phyloP scores from a whole-genome alignment of 2,113 vertebrate species.

The Willisornis vidua region DNA sequence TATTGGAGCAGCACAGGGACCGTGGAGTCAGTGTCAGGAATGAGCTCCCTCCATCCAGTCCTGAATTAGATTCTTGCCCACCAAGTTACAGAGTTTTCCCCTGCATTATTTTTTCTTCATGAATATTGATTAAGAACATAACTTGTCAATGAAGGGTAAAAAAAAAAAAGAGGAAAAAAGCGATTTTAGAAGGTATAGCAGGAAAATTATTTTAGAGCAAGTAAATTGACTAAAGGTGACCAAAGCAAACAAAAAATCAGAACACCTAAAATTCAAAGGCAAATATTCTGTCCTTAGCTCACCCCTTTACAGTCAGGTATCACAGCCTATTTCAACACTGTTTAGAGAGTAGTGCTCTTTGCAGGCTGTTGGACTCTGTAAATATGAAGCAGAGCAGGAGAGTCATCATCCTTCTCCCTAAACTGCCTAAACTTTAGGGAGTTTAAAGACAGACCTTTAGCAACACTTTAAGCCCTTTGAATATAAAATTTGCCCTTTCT shows the following conservation, averaged over 20 bases:
- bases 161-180: neutral
- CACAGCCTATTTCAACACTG: constrained; percentile 10
- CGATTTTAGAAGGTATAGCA: neutral
- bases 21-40: neutral
- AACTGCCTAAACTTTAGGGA: constrained; percentile 44
- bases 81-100: neutral
- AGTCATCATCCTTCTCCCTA: neutral
- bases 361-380: neutral
- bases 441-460: constrained; percentile 44
- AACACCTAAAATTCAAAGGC: neutral
- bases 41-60: neutral
- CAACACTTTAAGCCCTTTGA: neutral
- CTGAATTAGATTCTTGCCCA: neutral
- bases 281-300: constrained; percentile 34
- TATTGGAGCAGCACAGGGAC: neutral
- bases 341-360: constrained; percentile 11
- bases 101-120: neutral
- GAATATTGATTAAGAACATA: neutral
- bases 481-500: constrained; percentile 22
- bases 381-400: neutral
- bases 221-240: neutral
- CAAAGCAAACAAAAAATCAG: neutral
- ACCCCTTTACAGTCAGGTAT: neutral
- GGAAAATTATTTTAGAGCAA: neutral
- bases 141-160: neutral